Evolutionary conservation across 2,113 vertebrate genomes (phyloP).

Genomic region (Proterorhinus semilunaris): DNA sequence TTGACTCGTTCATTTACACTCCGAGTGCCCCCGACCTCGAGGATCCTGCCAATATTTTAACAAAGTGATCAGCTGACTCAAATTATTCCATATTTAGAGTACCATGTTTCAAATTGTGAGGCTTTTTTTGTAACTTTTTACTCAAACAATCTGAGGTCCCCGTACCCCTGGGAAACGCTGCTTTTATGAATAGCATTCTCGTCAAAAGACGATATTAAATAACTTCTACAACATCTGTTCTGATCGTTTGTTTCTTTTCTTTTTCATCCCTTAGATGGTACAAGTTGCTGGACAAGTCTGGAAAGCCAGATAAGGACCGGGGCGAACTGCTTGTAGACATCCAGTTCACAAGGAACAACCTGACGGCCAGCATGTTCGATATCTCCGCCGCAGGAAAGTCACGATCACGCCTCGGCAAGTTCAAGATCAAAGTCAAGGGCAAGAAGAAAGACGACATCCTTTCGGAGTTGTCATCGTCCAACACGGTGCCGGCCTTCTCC

Average conservation of each 20-base stretch:
- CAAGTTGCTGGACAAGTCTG: conserved; percentile 84
- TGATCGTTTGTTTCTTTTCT: neutral
- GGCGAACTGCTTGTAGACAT: conserved; percentile 92
- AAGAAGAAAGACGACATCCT: conserved; percentile 77
- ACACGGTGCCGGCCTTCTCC: conserved; percentile 68
- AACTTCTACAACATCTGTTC: neutral
- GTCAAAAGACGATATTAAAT: neutral
- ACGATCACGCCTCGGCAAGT: conserved; percentile 86
- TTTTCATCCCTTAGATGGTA: conserved; percentile 83
- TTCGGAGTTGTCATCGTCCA: conserved; percentile 75
- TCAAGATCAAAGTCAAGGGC: conserved; percentile 91
- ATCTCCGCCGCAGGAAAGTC: conserved; percentile 88
- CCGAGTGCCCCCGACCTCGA: too few relatives aligned
- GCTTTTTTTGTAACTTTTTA: too few relatives aligned
- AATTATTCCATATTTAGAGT: too few relatives aligned
- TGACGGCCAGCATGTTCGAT: conserved; percentile 97
- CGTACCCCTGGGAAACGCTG: too few relatives aligned
- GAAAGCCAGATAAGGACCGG: conserved; percentile 90
- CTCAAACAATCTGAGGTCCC: too few relatives aligned
- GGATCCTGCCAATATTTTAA: too few relatives aligned
- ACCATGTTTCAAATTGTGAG: too few relatives aligned
- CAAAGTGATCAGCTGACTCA: too few relatives aligned
- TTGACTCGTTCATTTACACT: too few relatives aligned
- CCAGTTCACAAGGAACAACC: conserved; percentile 92
- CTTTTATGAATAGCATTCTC: neutral